phyloP scores from a whole-genome alignment of 2,797 vertebrate genomes.

The Chrosomus eos region DNA sequence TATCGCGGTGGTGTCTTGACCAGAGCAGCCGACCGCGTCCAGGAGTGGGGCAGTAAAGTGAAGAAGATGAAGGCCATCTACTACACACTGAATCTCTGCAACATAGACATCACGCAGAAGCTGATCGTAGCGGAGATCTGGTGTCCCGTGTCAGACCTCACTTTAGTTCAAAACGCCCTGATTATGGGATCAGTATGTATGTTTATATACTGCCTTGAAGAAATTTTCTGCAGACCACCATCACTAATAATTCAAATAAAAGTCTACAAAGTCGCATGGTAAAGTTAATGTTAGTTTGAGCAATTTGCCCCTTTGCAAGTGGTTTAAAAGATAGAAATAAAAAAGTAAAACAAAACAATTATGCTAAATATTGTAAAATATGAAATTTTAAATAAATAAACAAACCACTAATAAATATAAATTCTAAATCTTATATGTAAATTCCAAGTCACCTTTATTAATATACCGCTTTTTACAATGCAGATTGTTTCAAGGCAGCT shows the following conservation, averaged over 20 bases:
- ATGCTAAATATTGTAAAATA: not conserved
- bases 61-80: slow-evolving; percentile 70
- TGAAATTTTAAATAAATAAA: not conserved
- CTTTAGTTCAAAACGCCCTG: slow-evolving; percentile 55
- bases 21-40: slow-evolving; percentile 56
- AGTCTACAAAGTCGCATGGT: not conserved
- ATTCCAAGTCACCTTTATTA: too few species aligned
- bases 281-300: not conserved
- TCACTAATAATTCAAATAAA: not conserved
- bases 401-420: not conserved
- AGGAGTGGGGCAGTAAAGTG: slow-evolving; percentile 61
- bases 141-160: slow-evolving; percentile 64
- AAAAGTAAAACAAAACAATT: not conserved
- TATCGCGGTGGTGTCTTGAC: slow-evolving; percentile 53
- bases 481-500: too few species aligned
- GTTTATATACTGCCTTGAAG: not conserved
- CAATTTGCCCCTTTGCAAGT: not conserved
- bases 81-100: slow-evolving; percentile 69
- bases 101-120: slow-evolving; percentile 67
- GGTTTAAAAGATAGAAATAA: not conserved
- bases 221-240: not conserved
- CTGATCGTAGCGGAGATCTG: slow-evolving; percentile 67
- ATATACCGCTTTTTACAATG: too few species aligned
- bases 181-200: slow-evolving; percentile 59
- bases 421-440: not conserved